Base-by-base conservation (phyloP, 2,888 invertebrate species). In the Drosophila cyrtoloma region DNA sequence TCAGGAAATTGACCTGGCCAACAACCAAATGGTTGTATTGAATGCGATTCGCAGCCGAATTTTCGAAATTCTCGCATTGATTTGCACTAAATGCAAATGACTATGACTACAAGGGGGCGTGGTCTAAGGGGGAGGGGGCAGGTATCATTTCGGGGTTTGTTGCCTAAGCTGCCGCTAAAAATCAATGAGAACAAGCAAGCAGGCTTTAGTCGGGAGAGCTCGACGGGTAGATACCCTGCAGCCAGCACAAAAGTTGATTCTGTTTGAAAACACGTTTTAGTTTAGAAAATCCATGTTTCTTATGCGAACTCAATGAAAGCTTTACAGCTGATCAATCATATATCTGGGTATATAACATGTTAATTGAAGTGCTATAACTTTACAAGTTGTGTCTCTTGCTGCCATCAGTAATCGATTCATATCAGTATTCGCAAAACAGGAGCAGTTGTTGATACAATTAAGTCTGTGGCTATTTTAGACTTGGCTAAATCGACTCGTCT, bases 21-120 rank as follows among this genome's bases (percentile, higher is more conserved):
- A 50, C 52, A 75, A 50, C 22, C 35, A 9, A 55, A 47, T 47
- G 26, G 7, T 65, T 75, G 67, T 56, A 69, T 77, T 52, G 59
- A 63, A 66, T 68, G 77, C 26, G 16, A 47, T 71, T 68, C 61
- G 58, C 55, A 64, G 69, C 37, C 44, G 55, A 67, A 65, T 62
- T 67, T 77, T 62, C 47, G 55, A 64, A 70, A 65, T 69, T 65
- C 53, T 71, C 52, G 51, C 74, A 74, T 79, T 77, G 80, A 77
- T 77, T 79, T 77, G 67, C 80, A 77, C 77, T 67, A 75, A 79
- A 79, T 77, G 77, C 80, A 80, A 80, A 80, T 79, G 69, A 68
- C 61, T 73, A 63, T 22, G 32, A 22, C 16, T 28, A 16, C 14
- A 35, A 37, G 37, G 33, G n/a, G 16, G 47, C 47, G 26, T 16